Base-by-base conservation (phyloP, 2,113 vertebrate species). In the Hypocryptadius cinnamomeus region DNA sequence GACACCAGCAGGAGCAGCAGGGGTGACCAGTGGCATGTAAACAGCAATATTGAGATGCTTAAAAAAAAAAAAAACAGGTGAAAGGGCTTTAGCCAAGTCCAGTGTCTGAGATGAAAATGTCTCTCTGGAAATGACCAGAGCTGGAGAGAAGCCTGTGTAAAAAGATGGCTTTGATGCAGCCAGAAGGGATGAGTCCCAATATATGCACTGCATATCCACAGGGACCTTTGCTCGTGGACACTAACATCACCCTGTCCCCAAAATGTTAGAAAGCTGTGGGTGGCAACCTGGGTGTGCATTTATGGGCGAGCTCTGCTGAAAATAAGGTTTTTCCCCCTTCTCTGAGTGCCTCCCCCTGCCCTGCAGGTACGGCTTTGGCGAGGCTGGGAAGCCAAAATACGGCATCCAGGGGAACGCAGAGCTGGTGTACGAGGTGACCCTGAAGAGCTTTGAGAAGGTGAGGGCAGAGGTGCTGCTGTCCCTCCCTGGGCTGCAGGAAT, bases 361-460 rank as follows among this genome's bases (percentile, higher is more conserved):
- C 80, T 82, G 33, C 96, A 99, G 99, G 95, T 99, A 99, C 17
- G 99, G 98, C 87, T 99, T 99, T 95, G 99, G 99, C 59, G 98
- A 97, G 85, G 97, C 98, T 44, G 99, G 99, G 90, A 99, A 98
- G 96, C 96, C 97, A 2, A 98, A 98, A 78, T 98, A 97, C 48
- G 97, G 98, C 93, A 98, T 99, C 94, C 98, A 98, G 94, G 98
- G 98, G 35, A 98, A 99, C 78, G 97, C 97, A 7, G 98, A 99
- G 78, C 96, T 99, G 82, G 85, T 98, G 16, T 99, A 99, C 71
- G 98, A 99, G 97, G 98, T 99, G 33, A 98, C 98, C 10, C 98
- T 99, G 78, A 99, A 99, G 96, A 98, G 98, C 94, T 99, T 99
- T 87, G 96, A 98, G 95, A 99, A 98, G 98, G 99, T 99, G 95